Evolutionary conservation across 2,797 vertebrate species (phyloP).

Genomic region (Leptoclinus maculatus): DNA sequence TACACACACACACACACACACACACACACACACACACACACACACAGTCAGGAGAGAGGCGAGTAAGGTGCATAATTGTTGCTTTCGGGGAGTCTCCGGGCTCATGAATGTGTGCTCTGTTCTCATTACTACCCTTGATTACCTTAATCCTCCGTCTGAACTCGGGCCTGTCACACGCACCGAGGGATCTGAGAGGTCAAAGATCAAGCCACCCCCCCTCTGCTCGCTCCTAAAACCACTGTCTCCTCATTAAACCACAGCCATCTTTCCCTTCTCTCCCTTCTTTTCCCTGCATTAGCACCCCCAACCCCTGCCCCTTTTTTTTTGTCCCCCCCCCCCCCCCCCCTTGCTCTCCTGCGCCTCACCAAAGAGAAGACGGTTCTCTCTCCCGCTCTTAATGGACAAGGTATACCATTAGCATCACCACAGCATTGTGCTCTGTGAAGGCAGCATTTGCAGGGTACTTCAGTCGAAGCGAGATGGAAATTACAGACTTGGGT

Average conservation of each 20-base stretch:
- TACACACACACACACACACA: not conserved
- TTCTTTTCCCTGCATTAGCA: constrained; percentile 5
- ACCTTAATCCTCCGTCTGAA: constrained; percentile 77
- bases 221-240: constrained; percentile 42
- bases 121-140: constrained; percentile 77
- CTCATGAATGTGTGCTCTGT: constrained; percentile 70
- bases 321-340: not conserved
- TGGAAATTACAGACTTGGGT: constrained; percentile 78
- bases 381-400: constrained; percentile 64
- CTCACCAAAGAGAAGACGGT: constrained; percentile 33
- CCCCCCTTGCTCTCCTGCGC: constrained; percentile 26
- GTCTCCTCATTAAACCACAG: constrained; percentile 72
- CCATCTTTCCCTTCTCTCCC: constrained; percentile 11
- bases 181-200: constrained; percentile 70
- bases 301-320: constrained; percentile 29
- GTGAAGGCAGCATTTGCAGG: constrained; percentile 69
- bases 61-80: constrained; percentile 45
- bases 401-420: constrained; percentile 54
- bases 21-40: not conserved
- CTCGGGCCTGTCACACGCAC: constrained; percentile 70
- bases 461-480: constrained; percentile 74
- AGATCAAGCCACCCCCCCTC: constrained; percentile 70
- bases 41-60: not conserved
- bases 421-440: constrained; percentile 50
- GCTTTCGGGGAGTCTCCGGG: constrained; percentile 47